phyloP scores from a whole-genome alignment of 1,140 invertebrate genomes.

The Drosophila sp. region DNA sequence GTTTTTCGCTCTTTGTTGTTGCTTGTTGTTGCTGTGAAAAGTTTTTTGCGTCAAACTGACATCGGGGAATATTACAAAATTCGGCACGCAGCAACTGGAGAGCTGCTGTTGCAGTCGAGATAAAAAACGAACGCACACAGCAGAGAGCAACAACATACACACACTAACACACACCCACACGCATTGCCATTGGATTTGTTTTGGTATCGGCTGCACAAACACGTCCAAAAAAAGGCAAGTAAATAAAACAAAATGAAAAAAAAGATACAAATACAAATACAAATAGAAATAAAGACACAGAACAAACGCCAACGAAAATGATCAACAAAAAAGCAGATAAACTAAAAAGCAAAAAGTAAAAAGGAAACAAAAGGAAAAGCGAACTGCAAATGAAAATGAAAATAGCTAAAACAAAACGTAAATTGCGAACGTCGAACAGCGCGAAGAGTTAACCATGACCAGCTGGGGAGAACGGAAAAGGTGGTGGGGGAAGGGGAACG shows the following conservation, averaged over 20 bases:
- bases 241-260: constrained; percentile 41
- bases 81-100: constrained; percentile 51
- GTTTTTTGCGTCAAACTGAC: constrained; percentile 73
- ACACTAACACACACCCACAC: constrained; percentile 3
- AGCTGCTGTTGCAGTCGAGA: constrained; percentile 32
- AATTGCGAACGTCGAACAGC: constrained; percentile 39
- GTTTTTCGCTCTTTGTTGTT: constrained; percentile 13
- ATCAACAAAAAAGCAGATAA: constrained; percentile 5
- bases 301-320: constrained; percentile 24
- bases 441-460: constrained; percentile 44
- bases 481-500: too few relatives aligned
- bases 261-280: too few relatives aligned
- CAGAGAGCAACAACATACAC: too few relatives aligned
- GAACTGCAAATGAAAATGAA: neutral
- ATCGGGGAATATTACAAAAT: constrained; percentile 79
- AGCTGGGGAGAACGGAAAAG: neutral
- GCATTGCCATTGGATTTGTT: constrained; percentile 65
- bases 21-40: constrained; percentile 30
- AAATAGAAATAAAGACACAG: too few relatives aligned
- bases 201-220: constrained; percentile 68
- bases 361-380: too few relatives aligned
- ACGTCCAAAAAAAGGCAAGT: constrained; percentile 36
- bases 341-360: constrained; percentile 7
- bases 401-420: constrained; percentile 34
- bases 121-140: constrained; percentile 39